A percentile compares a stretch with the other conserved stretches of the same genome.
phyloP scores from a whole-genome alignment of 2,888 invertebrate genomes.

The Falcaria lacertinaria region DNA sequence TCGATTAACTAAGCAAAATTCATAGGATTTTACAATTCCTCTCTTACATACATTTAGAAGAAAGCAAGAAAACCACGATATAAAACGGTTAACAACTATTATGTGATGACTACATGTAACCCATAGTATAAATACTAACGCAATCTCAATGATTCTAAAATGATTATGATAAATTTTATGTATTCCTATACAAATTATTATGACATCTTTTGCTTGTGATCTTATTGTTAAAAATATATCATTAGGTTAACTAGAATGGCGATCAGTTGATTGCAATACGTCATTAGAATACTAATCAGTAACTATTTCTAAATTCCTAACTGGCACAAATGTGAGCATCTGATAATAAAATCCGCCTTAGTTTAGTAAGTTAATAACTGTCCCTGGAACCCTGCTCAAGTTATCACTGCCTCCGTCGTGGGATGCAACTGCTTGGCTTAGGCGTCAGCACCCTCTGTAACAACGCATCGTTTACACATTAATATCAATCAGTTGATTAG shows the following conservation, averaged over 20 bases:
- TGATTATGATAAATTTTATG: conserved; percentile 33
- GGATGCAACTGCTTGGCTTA: conserved; percentile 39
- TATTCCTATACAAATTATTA: conserved; percentile 38
- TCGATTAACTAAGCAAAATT: background rate
- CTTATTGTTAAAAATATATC: conserved; percentile 1
- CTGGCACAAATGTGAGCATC: conserved; percentile 77
- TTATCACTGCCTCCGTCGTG: conserved; percentile 46
- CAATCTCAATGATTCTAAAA: conserved; percentile 70
- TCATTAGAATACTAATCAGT: conserved; percentile 49
- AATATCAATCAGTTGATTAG: too few species aligned
- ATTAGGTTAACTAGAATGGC: conserved; percentile 38
- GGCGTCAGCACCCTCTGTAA: conserved; percentile 62
- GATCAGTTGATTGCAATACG: conserved; percentile 34
- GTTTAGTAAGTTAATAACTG: conserved; percentile 47
- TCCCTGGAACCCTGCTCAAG: conserved; percentile 66
- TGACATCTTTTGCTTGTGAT: conserved; percentile 31
- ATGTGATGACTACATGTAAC: conserved; percentile 34
- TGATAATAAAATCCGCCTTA: conserved; percentile 47
- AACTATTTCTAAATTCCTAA: conserved; percentile 61
- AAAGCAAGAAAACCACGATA: too few species aligned
- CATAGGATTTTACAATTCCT: background rate
- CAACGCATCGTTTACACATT: conserved; percentile 3
- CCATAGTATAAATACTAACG: conserved; percentile 60
- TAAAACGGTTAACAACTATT: conserved; percentile 37
- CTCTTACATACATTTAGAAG: background rate